Evolutionary conservation across 2,797 vertebrate species (phyloP).

Genomic region (Neostethus bicornis): DNA sequence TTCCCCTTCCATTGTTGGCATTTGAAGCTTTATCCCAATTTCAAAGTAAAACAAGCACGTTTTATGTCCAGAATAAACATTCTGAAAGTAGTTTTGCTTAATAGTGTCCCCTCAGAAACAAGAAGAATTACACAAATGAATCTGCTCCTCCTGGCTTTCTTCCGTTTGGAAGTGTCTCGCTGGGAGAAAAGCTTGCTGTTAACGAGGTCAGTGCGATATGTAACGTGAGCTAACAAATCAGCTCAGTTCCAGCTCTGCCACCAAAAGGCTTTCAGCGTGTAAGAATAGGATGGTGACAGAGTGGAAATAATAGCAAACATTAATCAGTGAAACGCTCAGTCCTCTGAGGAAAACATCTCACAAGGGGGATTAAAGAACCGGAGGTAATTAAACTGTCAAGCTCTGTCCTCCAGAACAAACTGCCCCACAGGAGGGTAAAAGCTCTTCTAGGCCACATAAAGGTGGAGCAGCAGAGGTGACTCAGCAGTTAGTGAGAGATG

Average conservation of each 20-base stretch:
- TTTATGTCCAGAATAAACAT: no score
- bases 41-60: no score
- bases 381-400: constrained; percentile 24
- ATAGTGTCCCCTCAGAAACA: no score
- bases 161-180: constrained; percentile 9
- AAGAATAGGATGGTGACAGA: constrained; percentile 16
- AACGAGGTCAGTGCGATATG: constrained; percentile 23
- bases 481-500: no score
- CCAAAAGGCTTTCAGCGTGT: constrained; percentile 17
- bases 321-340: constrained; percentile 16
- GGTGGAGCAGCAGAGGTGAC: constrained; percentile 2
- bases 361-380: constrained; percentile 31
- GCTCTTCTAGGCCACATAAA: background rate
- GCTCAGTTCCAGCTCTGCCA: constrained; percentile 32
- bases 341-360: constrained; percentile 32
- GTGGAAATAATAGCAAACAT: constrained; percentile 20
- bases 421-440: background rate
- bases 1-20: no score
- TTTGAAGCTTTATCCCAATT: no score
- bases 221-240: constrained; percentile 24
- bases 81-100: no score
- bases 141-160: constrained; percentile 23
- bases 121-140: constrained; percentile 7
- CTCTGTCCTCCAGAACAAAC: constrained; percentile 3
- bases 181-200: constrained; percentile 15